Base-by-base conservation (phyloP, 1,140 invertebrate genomes). In the Trichoplusia ni region DNA sequence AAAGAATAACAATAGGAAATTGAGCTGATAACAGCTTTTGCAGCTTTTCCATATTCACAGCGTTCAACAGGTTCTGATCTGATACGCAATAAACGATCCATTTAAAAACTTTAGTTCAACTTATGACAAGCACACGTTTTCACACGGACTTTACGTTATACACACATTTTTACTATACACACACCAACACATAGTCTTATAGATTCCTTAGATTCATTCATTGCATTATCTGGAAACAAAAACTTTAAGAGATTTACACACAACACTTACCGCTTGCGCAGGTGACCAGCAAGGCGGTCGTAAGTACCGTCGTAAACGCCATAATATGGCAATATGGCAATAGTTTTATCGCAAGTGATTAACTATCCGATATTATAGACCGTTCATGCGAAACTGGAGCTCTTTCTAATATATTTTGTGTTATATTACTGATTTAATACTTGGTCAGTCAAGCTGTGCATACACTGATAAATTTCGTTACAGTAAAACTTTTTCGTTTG, bases 351-450 rank as follows among this genome's bases (percentile, higher is more conserved):
- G 21, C 38, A 23, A 11, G 3, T 47, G 3, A 64, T 64, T 11
- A 51, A 53, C 40, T 46, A 51, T 46, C 46, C 51, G 37, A 44
- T 37, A 29, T 14, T 56, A 66, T 64, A 40, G 40, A 68, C 67
- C 53, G 67, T 68, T 69, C 37, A 69, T 62, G 63, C 40, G 51
- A 59, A 33, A 83, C 79, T 82, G 75, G 68, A 73, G 69, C 62
- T 35, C 60, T 63, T 38, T 76, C 58, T 63, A 73, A 58, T 49
- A 61, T 67, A 46, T 61, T 63, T 49, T 65, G 67, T 69, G 76
- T 82, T 86, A 83, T 76, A 64, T 82, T 79, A 75, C 70, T 71
- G 71, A 69, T 71, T 49, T 65, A 23, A 69, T 76, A 76, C 67
- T 79, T 75, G 51, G 19, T 38, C 38, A 42, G 7, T 6, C 66